Conservation (phyloP, 1,140 invertebrate genomes). For the Vanessa tameamea region DNA sequence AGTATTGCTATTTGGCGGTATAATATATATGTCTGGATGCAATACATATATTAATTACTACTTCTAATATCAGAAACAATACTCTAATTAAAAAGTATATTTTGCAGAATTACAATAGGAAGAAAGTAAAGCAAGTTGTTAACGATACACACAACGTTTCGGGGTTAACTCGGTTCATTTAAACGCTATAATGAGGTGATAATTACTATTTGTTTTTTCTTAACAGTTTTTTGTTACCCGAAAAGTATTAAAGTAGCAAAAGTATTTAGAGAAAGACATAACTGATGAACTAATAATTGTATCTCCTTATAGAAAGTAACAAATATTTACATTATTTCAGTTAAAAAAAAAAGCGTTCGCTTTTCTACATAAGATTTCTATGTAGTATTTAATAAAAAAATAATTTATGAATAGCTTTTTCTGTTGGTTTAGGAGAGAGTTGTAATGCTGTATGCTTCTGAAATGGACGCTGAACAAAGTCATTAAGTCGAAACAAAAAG, state of each 20-base stretch:
- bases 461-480: constrained; percentile 12
- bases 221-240: not conserved
- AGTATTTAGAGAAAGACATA: not conserved
- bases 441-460: constrained; percentile 9
- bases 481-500: constrained; percentile 26
- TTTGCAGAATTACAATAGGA: not conserved
- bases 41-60: too few relatives aligned
- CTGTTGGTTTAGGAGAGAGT: not conserved
- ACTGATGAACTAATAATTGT: not conserved
- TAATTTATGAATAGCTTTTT: too few relatives aligned
- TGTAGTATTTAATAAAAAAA: too few relatives aligned
- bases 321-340: too few relatives aligned
- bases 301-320: not conserved
- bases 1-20: too few relatives aligned
- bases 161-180: not conserved
- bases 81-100: not conserved
- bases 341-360: too few relatives aligned
- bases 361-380: too few relatives aligned
- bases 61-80: too few relatives aligned
- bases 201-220: not conserved
- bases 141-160: not conserved
- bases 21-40: too few relatives aligned
- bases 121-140: not conserved
- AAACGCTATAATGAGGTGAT: not conserved
- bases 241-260: not conserved